phyloP scores from a whole-genome alignment of 2,888 invertebrate genomes.

The Thumatha senex region DNA sequence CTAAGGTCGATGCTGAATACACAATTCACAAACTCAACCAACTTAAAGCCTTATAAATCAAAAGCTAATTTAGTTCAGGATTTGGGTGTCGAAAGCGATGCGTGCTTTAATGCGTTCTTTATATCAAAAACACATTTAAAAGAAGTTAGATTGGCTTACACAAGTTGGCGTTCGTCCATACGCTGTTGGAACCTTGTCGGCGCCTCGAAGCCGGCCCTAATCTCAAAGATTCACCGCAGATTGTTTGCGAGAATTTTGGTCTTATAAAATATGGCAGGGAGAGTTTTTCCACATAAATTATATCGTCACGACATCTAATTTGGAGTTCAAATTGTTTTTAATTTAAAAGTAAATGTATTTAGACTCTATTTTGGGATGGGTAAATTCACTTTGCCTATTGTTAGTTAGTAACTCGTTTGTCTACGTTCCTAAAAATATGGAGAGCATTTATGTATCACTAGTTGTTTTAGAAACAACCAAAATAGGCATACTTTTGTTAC shows the following conservation, averaged over 20 bases:
- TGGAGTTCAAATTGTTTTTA: neutral
- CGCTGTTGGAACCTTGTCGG: conserved; percentile 72
- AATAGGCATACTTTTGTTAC: no score
- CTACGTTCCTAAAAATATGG: no score
- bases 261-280: conserved; percentile 74
- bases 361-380: neutral
- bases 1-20: conserved; percentile 18
- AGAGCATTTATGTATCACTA: no score
- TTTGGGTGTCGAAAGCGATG: conserved; percentile 66
- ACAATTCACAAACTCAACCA: conserved; percentile 42
- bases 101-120: conserved; percentile 79
- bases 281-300: conserved; percentile 69
- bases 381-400: neutral
- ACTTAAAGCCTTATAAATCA: conserved; percentile 71
- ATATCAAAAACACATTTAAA: conserved; percentile 84
- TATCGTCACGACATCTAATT: conserved; percentile 42
- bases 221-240: conserved; percentile 77
- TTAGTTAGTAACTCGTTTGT: neutral
- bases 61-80: conserved; percentile 76
- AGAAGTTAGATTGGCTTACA: conserved; percentile 83
- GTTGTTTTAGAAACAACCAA: no score
- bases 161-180: conserved; percentile 79
- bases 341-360: neutral
- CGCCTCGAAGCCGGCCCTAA: conserved; percentile 73
- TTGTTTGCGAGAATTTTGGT: conserved; percentile 75